Evolutionary conservation across 2,797 vertebrate species (phyloP), one percentile per base, ranked within the genome.

Genomic region (Melanogrammus aeglefinus): DNA sequence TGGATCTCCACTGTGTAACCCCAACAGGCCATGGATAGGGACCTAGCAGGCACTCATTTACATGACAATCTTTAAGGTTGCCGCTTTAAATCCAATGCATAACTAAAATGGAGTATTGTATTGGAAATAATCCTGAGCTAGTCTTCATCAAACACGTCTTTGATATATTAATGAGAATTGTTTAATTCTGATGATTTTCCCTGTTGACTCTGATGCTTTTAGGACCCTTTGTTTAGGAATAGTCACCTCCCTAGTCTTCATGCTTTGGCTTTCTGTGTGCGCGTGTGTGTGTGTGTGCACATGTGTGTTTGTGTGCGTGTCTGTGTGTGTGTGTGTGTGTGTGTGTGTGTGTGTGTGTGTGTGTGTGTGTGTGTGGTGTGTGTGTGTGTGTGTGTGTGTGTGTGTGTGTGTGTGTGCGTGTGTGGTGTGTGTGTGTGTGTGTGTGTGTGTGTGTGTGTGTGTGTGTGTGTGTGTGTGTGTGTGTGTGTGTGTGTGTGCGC

Each of bases 381-480:
- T 35, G 36, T 70, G 47, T 47, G 29, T 76, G 74, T 75, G 38
- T 39, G 38, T 39, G 38, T 39, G 38, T 4, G 5, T 21, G 3
- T 51, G 16, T 51, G 47, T 51, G 47, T 21, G 47, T 51, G 47
- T 51, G 47, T 51, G 47, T 35, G 36, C 47, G 47, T 76, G 72
- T 31, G 63, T 75, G 73, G 78, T 72, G 74, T 14, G 73, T 38
- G 73, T 1, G 69, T 72, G 66, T 29, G 29, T 18, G 74, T 31
- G 69, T 47, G 31, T 75, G 74, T 75, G 47, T 57, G 47, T n/a
- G 47, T 57, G 47, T 57, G 47, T 27, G 38, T 70, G 47, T 77
- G 72, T 16, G 66, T 75, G 74, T 57, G 16, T n/a, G 18, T 57
- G 47, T 57, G 47, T n/a, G 47, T 57, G 47, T n/a, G 47, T 57